phyloP scores from a whole-genome alignment of 2,888 invertebrate genomes.

The Dorcus parallelipipedus region DNA sequence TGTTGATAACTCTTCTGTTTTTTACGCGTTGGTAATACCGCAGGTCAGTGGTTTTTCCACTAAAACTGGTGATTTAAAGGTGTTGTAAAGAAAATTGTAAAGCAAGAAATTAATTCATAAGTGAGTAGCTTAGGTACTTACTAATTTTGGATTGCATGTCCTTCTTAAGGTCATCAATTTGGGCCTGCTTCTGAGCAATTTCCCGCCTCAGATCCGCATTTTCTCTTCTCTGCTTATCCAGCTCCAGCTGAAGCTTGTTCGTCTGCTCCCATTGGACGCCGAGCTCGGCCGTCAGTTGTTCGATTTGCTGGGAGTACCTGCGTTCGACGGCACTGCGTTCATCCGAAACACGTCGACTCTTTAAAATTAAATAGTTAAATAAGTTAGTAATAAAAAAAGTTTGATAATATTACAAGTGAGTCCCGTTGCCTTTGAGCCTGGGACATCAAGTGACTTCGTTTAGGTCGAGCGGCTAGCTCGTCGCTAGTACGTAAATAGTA shows the following conservation, averaged over 20 bases:
- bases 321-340: conserved; percentile 71
- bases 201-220: conserved; percentile 76
- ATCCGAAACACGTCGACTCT: conserved; percentile 61
- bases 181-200: conserved; percentile 67
- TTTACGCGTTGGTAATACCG: too few species aligned
- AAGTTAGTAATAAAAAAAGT: too few species aligned
- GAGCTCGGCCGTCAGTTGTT: conserved; percentile 75
- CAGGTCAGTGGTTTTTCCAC: too few species aligned
- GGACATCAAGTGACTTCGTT: too few species aligned
- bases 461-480: too few species aligned
- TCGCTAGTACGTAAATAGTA: too few species aligned
- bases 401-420: too few species aligned
- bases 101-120: not conserved
- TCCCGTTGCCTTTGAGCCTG: too few species aligned
- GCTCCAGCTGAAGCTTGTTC: conserved; percentile 70
- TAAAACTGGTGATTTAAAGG: too few species aligned
- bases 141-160: conserved; percentile 75
- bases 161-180: conserved; percentile 76
- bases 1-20: too few species aligned
- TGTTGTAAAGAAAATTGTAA: not conserved
- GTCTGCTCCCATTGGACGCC: conserved; percentile 79
- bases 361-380: conserved; percentile 10
- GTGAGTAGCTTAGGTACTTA: conserved; percentile 40
- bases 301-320: conserved; percentile 69
- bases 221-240: conserved; percentile 75